Conservation (phyloP, 2,113 vertebrate species). For the Chinchilla lanigera region DNA sequence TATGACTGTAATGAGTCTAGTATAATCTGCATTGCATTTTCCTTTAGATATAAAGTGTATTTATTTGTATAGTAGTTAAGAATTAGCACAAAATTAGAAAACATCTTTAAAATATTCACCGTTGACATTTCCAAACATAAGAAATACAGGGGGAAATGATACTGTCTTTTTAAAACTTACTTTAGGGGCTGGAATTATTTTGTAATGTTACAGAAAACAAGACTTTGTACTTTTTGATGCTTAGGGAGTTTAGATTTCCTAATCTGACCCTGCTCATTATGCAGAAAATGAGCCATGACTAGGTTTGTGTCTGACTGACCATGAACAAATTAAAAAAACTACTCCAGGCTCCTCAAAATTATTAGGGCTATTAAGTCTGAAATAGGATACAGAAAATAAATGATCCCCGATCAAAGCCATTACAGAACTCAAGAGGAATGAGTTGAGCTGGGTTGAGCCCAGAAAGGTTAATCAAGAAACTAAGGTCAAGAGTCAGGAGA, state of each 20-base stretch:
- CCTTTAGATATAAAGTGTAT: background rate
- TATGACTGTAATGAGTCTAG: background rate
- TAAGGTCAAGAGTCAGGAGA: slow-evolving; percentile 1
- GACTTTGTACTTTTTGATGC: background rate
- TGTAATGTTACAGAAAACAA: background rate
- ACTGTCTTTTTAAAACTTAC: background rate
- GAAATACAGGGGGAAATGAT: background rate
- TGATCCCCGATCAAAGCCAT: slow-evolving; percentile 54
- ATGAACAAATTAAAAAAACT: slow-evolving; percentile 68
- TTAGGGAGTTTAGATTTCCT: slow-evolving; percentile 37
- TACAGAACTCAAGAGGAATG: background rate
- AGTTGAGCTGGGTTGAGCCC: background rate
- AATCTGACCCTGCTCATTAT: slow-evolving; percentile 71
- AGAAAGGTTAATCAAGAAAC: slow-evolving; percentile 21
- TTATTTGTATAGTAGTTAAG: background rate
- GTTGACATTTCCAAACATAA: slow-evolving; percentile 16
- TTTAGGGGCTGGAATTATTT: background rate
- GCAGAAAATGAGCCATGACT: slow-evolving; percentile 76
- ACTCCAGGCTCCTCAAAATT: slow-evolving; percentile 58
- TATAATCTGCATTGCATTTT: background rate
- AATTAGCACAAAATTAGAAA: slow-evolving; percentile 21
- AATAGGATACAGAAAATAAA: slow-evolving; percentile 65
- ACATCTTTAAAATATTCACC: background rate
- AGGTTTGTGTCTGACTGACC: slow-evolving; percentile 64
- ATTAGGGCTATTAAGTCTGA: slow-evolving; percentile 70